These are phyloP conservation scores for Drosophila buzzatii DNA, from an alignment of 2,888 invertebrate species.

Conservation along the genomic window DNA sequence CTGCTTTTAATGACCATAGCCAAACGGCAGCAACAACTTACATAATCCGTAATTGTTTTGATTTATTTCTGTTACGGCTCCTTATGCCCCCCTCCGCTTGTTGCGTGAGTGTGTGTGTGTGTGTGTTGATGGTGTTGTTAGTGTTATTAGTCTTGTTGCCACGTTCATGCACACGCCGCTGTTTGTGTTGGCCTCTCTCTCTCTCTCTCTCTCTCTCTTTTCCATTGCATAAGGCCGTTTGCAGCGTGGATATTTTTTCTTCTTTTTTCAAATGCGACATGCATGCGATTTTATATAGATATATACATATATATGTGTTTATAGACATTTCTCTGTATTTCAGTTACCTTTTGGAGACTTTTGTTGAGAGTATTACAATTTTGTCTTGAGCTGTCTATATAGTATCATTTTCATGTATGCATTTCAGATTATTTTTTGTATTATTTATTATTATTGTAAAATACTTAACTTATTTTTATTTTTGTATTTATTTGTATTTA, in stretches of 20 bases:
- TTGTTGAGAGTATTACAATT: not conserved
- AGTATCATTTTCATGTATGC: too few relatives aligned
- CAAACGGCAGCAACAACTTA: conserved; percentile 56
- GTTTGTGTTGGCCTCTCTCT: not conserved
- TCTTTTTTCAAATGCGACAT: conserved; percentile 75
- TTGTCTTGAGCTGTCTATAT: not conserved
- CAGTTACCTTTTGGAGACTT: not conserved
- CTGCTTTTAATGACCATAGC: conserved; percentile 52
- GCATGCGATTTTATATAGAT: conserved; percentile 69
- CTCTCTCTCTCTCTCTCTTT: not conserved
- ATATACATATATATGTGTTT: not conserved
- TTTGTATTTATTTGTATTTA: too few relatives aligned
- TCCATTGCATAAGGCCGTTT: conserved; percentile 69
- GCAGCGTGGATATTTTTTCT: conserved; percentile 48
- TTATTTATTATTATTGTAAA: too few relatives aligned
- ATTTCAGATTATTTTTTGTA: too few relatives aligned
- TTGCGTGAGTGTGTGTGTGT: conserved; percentile 5
- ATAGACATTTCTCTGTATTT: not conserved
- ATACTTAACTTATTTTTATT: too few relatives aligned
- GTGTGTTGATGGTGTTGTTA: conserved; percentile 9
- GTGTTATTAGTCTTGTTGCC: conserved; percentile 24
- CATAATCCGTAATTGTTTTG: conserved; percentile 77
- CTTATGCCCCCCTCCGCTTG: conserved; percentile 42
- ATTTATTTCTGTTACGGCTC: conserved; percentile 64
- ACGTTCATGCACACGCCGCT: conserved; percentile 36